Base-by-base conservation (phyloP, 2,797 vertebrate genomes). In the Etheostoma perlongum region DNA sequence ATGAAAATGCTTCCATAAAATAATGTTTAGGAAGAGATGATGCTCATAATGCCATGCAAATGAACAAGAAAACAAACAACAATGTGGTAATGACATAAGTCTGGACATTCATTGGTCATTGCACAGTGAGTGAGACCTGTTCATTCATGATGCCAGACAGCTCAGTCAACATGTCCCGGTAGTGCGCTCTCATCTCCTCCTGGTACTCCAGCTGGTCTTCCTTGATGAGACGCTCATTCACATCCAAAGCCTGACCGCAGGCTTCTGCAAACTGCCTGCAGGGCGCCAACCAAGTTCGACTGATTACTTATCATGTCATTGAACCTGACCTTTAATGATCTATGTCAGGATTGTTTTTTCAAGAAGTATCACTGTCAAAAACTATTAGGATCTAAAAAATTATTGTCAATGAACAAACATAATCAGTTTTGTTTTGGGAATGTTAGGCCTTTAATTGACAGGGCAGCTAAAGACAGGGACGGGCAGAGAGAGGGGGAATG, bases 131-230 rank as follows among this genome's bases (percentile, higher is more conserved):
- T 63, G 83, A 87, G 72, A 99, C 98, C 98, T 98, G 97, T 85
- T 99, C 98, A 12, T 98, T 99, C 97, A 99, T 99, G 93, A 99
- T 91, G 67, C 91, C 84, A 0, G 97, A 99, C 68, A 99, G 96
- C 79, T 99, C 97, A 0, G 84, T 94, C 85, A 99, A 95, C 97
- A 99, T 98, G 85, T 99, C 97, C 88, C 95, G 96, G 55, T 99
- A 99, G 90, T 99, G 98, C 86, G 97, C 96, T 88, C 96, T 96
- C 97, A 99, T 97, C 90, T 99, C 98, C 86, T 98, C 98, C 91
- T 99, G 98, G 91, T 99, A 99, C 84, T 99, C 98, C 91, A 98
- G 92, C 82, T 99, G 98, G 86, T 99, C 98, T 90, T 99, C 97
- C 88, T 99, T 99, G 91, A 99, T 99, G 55, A 99, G 96, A 46